Base-by-base conservation (phyloP, 2,888 invertebrate genomes). In the Rhimphoctona megacephalus region DNA sequence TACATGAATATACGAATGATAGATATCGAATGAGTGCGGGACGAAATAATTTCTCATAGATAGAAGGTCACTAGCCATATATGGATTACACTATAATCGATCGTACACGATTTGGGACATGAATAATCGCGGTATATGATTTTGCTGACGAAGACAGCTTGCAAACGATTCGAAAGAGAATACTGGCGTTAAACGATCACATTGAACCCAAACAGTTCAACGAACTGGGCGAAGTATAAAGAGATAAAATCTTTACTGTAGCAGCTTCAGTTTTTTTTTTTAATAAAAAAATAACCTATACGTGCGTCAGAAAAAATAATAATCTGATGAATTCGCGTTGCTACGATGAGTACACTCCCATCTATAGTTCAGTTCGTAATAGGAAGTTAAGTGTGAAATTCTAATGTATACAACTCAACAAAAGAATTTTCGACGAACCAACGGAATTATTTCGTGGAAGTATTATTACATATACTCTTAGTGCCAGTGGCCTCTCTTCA, bases 131-230 rank as follows among this genome's bases (percentile, higher is more conserved):
- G 17, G 46, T 9, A 25, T 36, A 52, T 78, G 61, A 78, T 78
- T 78, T 64, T 78, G 1, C 78, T 61, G 22, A 25, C 36, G 30
- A 49, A 52, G n/a, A 14, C 19, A 69, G 69, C 54, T 43, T 72
- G 52, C 64, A 22, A 77, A 72, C 19, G 22, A 6, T 78, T 72
- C 22, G 33, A 57, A 74, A n/a, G 46, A 76, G 73, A 46, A 83
- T 80, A 86, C 79, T 61, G 17, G 77, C 83, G 78, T 82, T 87
- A 84, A 82, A 81, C 72, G 88, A 83, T 78, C 86, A 64, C 83
- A 54, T 85, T 79, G 82, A 85, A 80, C 79, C 76, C 85, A 81
- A 83, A 81, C 76, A 25, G 85, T 82, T 86, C 81, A 80, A 61
- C 77, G 83, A 83, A 74, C 85, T 77, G 57, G 22, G 46, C 43